A percentile compares a stretch with the other conserved stretches of the same genome.
These are phyloP conservation scores for Archilochus colubris DNA, from an alignment of 2,113 vertebrate species.

Conservation along the genomic window DNA sequence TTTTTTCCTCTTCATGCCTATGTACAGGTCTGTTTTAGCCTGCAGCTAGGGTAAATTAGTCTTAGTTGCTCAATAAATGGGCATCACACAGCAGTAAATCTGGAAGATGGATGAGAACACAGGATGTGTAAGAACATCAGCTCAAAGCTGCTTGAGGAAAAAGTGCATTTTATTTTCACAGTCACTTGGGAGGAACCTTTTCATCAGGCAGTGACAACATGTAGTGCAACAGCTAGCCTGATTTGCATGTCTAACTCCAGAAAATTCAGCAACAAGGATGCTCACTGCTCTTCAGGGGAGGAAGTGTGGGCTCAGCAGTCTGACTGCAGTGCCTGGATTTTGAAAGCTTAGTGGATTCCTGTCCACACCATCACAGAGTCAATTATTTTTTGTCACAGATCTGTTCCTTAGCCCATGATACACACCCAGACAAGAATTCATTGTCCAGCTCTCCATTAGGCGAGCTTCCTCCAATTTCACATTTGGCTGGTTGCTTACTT, in stretches of 20 bases:
- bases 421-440: neutral
- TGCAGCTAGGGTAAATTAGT: neutral
- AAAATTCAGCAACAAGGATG: neutral
- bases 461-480: neutral
- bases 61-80: neutral
- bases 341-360: neutral
- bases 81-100: neutral
- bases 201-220: neutral
- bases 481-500: neutral
- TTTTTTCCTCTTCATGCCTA: neutral
- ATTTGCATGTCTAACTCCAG: neutral
- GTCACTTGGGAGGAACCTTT: neutral
- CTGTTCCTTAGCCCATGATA: neutral
- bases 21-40: neutral
- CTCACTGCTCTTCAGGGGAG: neutral
- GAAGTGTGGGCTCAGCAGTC: neutral
- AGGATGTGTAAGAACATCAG: neutral
- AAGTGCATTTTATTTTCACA: neutral
- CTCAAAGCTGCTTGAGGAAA: neutral
- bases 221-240: neutral
- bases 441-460: neutral
- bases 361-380: neutral
- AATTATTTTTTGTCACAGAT: neutral
- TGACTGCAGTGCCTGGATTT: neutral
- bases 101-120: neutral